A percentile compares a stretch with the other conserved stretches of the same genome.
phyloP scores from a whole-genome alignment of 2,113 vertebrate genomes.

The pig (Sus scrofa) region DNA sequence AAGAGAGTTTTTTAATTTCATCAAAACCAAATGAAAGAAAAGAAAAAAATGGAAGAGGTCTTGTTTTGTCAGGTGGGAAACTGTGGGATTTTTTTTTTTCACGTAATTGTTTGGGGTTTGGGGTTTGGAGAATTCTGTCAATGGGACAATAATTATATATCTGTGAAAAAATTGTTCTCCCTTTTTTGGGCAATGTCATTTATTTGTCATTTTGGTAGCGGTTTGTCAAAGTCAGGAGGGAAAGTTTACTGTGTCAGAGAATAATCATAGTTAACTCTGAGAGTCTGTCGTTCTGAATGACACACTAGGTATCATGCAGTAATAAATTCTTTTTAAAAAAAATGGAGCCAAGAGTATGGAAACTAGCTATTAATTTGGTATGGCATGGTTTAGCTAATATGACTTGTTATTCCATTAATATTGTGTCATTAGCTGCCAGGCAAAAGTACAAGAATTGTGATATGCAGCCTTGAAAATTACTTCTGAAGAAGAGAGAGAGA shows the following conservation, averaged over 20 bases:
- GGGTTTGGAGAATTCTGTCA: conserved; percentile 73
- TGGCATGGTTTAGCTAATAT: conserved; percentile 35
- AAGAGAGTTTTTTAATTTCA: conserved; percentile 9
- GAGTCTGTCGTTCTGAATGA: conserved; percentile 56
- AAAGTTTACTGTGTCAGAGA: conserved; percentile 69
- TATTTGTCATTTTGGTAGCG: conserved; percentile 54
- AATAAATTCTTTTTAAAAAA: conserved; percentile 62
- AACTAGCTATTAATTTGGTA: conserved; percentile 59
- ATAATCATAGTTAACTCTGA: conserved; percentile 22
- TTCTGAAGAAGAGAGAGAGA: conserved; percentile 39
- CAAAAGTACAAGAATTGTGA: conserved; percentile 38
- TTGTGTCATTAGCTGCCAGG: conserved; percentile 36
- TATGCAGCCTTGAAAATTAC: conserved; percentile 47
- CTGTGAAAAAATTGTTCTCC: background rate
- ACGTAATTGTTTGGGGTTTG: conserved; percentile 61
- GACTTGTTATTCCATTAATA: conserved; percentile 72
- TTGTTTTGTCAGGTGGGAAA: conserved; percentile 58
- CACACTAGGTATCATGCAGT: background rate
- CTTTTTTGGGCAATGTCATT: background rate
- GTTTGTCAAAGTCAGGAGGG: conserved; percentile 42
- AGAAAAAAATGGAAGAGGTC: background rate
- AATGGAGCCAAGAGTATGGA: background rate
- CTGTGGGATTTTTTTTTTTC: background rate
- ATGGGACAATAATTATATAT: conserved; percentile 51
- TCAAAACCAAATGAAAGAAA: conserved; percentile 41